Evolutionary conservation across 2,113 vertebrate genomes (phyloP).

Genomic region (Gobiocypris rarus): DNA sequence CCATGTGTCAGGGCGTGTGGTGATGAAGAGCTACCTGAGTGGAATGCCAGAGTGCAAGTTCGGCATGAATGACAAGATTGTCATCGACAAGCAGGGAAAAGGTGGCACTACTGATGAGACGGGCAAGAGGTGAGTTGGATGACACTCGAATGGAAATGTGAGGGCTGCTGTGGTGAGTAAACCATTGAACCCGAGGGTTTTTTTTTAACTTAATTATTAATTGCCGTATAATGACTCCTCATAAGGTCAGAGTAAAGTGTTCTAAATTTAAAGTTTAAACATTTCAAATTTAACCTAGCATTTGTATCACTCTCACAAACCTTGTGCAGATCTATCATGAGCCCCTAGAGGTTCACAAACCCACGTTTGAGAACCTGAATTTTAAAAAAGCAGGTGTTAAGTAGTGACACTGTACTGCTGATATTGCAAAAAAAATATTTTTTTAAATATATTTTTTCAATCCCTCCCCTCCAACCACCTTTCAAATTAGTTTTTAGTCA

Average conservation of each 20-base stretch:
- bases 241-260: neutral
- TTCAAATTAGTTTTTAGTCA: too few species aligned
- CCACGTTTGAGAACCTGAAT: neutral
- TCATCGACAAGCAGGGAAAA: constrained; percentile 99
- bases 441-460: neutral
- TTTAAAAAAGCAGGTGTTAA: too few species aligned
- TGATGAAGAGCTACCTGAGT: constrained; percentile 99
- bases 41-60: constrained; percentile 99
- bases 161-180: neutral
- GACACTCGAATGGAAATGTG: neutral
- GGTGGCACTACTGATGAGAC: constrained; percentile 94
- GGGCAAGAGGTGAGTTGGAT: constrained; percentile 87
- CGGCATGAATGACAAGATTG: constrained; percentile 99
- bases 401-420: neutral
- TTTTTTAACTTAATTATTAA: neutral
- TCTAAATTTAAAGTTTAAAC: neutral
- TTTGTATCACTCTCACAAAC: neutral
- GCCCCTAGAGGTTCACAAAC: constrained; percentile 18
- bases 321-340: neutral
- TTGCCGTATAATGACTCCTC: neutral
- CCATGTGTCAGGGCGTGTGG: constrained; percentile 95
- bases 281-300: neutral
- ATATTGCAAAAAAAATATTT: too few species aligned
- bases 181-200: neutral
- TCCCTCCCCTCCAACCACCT: neutral